A percentile compares a stretch with the other conserved stretches of the same genome.
Conservation (phyloP, 2,888 invertebrate species). For the Griposia aprilina region DNA sequence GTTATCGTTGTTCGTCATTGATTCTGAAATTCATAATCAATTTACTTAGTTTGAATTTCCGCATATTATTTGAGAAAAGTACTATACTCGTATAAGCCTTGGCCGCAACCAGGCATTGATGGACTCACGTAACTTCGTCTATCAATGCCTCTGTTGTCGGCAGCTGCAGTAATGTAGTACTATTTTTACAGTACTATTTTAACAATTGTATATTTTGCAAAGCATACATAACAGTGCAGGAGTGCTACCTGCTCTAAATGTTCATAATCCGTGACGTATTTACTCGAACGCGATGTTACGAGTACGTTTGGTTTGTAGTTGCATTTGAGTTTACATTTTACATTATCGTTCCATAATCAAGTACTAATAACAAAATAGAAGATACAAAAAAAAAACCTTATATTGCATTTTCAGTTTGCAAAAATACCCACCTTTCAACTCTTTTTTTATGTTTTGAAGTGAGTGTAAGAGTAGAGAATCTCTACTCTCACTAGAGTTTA, state of each 20-base stretch:
- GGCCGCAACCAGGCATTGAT: no score
- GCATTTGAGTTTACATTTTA: conserved; percentile 57
- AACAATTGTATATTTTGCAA: conserved; percentile 34
- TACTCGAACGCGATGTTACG: conserved; percentile 70
- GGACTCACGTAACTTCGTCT: no score
- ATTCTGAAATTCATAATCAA: no score
- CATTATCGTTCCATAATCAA: conserved; percentile 21
- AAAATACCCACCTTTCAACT: neutral
- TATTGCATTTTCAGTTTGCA: neutral
- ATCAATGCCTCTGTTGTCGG: no score
- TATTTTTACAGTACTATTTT: neutral
- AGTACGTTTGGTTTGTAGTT: conserved; percentile 24
- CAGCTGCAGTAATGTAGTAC: no score
- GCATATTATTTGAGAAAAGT: no score
- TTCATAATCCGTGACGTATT: conserved; percentile 73
- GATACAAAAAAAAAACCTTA: neutral
- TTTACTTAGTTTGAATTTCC: no score
- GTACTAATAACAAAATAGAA: neutral
- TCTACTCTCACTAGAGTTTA: neutral
- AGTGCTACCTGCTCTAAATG: conserved; percentile 75
- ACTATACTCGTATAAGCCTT: no score
- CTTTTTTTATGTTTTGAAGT: neutral
- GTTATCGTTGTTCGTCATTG: no score
- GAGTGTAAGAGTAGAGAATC: neutral
- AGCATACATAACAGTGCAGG: conserved; percentile 27